Conservation (phyloP, 2,797 vertebrate genomes). For the Amblyraja radiata region DNA sequence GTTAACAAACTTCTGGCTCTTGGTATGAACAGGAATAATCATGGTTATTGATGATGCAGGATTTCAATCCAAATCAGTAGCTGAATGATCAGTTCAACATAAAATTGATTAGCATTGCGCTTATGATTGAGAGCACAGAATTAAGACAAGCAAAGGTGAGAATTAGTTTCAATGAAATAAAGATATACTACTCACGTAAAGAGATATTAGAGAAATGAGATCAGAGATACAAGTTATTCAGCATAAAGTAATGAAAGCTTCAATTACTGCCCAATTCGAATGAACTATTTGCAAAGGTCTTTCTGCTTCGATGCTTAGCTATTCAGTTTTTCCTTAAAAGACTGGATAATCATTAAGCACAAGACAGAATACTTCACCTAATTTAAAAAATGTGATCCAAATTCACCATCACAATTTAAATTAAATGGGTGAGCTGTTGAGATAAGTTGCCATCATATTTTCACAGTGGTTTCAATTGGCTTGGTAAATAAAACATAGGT, state of each 20-base stretch:
- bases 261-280: neutral
- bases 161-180: neutral
- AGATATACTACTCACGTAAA: neutral
- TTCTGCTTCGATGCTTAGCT: too few species aligned
- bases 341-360: neutral
- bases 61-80: neutral
- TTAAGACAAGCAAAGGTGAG: neutral
- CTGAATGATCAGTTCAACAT: neutral
- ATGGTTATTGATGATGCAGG: neutral
- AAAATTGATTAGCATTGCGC: neutral
- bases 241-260: neutral
- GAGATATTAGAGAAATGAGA: neutral
- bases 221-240: neutral
- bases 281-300: neutral
- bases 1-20: neutral
- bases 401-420: neutral
- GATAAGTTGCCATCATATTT: neutral
- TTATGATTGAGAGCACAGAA: too few species aligned
- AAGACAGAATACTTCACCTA: neutral
- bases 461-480: neutral
- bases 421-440: neutral
- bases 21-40: neutral
- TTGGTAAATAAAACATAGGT: neutral
- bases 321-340: conserved; percentile 12
- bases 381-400: neutral